These are phyloP conservation scores for Caenorhabditis auriculariae DNA, from an alignment of 2,888 invertebrate genomes.

Conservation along the genomic window DNA sequence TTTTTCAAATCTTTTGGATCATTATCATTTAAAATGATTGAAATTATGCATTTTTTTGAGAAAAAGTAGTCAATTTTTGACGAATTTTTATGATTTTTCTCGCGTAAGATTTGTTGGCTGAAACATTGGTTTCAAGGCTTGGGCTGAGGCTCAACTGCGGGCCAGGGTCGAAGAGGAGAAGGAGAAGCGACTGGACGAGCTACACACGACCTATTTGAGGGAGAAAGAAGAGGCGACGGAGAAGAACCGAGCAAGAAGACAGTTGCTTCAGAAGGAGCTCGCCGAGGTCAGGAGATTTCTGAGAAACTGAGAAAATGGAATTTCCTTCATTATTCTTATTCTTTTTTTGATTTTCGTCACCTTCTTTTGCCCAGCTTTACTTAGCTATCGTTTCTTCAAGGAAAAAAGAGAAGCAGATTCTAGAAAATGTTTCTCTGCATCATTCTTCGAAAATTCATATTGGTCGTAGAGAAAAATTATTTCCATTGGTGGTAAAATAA, in stretches of 20 bases:
- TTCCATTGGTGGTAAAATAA: too few species aligned
- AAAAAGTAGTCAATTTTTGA: background rate
- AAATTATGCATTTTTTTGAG: background rate
- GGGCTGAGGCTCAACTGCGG: conserved; percentile 56
- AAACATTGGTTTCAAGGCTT: conserved; percentile 31
- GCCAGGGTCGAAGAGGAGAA: conserved; percentile 55
- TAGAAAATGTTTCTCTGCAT: background rate
- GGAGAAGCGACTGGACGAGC: conserved; percentile 49
- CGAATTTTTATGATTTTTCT: background rate
- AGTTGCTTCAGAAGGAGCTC: conserved; percentile 33
- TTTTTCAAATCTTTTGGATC: background rate
- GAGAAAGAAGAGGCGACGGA: conserved; percentile 29
- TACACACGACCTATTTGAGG: conserved; percentile 34
- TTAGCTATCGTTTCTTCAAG: conserved; percentile 16
- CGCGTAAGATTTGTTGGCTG: background rate
- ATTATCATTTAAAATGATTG: background rate
- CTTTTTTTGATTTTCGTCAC: conserved; percentile 2
- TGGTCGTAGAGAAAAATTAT: too few species aligned
- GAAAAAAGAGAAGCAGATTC: conserved; percentile 2
- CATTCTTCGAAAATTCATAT: background rate
- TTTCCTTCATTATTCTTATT: background rate
- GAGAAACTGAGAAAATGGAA: too few species aligned
- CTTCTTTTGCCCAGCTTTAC: background rate
- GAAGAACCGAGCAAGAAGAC: conserved; percentile 22
- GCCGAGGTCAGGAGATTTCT: conserved; percentile 7